phyloP scores from a whole-genome alignment of 1,140 invertebrate species.

The Leptestheria dahalacensis region DNA sequence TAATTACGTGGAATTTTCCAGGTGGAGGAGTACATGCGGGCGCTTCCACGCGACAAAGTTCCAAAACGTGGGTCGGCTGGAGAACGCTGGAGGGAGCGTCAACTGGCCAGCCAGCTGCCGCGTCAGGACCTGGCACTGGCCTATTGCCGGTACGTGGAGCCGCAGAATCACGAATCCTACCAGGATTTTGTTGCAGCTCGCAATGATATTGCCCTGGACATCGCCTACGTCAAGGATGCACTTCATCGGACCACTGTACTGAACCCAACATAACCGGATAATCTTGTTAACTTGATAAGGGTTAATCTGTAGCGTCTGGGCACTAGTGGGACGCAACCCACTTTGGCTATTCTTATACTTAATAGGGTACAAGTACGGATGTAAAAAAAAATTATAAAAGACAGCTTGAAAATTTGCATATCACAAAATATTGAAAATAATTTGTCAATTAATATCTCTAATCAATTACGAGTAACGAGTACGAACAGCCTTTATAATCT shows the following conservation, averaged over 20 bases:
- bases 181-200: slow-evolving; percentile 79
- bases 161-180: slow-evolving; percentile 52
- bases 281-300: too few relatives aligned
- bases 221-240: slow-evolving; percentile 54
- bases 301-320: too few relatives aligned
- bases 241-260: slow-evolving; percentile 30
- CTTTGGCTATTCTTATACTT: too few relatives aligned
- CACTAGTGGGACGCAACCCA: too few relatives aligned
- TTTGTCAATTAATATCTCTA: too few relatives aligned
- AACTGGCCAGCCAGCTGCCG: slow-evolving; percentile 47
- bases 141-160: slow-evolving; percentile 72
- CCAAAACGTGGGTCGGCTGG: slow-evolving; percentile 57
- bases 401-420: too few relatives aligned
- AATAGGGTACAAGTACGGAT: too few relatives aligned
- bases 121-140: slow-evolving; percentile 65
- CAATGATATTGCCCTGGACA: slow-evolving; percentile 88
- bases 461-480: too few relatives aligned
- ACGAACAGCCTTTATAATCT: too few relatives aligned
- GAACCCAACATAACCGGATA: neutral
- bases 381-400: too few relatives aligned
- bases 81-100: slow-evolving; percentile 59
- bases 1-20: neutral
- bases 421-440: too few relatives aligned
- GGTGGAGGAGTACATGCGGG: neutral
- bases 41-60: slow-evolving; percentile 55